Evolutionary conservation across 2,797 vertebrate species (phyloP).

Genomic region (Rousettus madagascariensis): DNA sequence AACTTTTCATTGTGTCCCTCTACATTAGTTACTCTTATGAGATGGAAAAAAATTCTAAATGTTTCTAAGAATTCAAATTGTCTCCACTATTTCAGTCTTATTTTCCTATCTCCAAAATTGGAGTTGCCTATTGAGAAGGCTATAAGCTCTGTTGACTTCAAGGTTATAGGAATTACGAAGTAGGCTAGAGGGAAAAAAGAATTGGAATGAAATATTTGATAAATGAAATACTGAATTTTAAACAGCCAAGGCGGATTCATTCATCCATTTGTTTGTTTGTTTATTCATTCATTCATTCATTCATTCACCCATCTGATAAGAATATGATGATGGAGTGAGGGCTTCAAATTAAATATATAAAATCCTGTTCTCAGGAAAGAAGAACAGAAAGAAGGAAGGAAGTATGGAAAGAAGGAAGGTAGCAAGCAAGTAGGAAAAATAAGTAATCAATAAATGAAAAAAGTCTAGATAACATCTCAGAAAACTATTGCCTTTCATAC

Average conservation of each 20-base stretch:
- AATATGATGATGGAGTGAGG: neutral
- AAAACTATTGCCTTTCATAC: neutral
- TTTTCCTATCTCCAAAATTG: constrained; percentile 24
- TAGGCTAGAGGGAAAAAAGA: neutral
- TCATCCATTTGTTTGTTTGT: neutral
- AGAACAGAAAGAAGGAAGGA: neutral
- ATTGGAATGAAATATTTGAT: neutral
- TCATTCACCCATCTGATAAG: neutral
- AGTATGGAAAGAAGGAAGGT: neutral
- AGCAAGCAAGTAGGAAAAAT: neutral
- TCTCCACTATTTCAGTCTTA: neutral
- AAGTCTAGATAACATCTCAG: neutral
- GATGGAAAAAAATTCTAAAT: neutral
- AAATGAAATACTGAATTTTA: constrained; percentile 2
- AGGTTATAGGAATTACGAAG: neutral
- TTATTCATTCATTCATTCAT: neutral
- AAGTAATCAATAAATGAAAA: neutral
- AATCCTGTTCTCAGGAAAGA: neutral
- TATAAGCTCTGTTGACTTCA: neutral
- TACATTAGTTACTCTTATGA: constrained; percentile 39
- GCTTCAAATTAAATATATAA: neutral
- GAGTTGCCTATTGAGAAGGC: neutral
- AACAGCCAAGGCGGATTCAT: neutral
- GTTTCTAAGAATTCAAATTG: constrained; percentile 63
- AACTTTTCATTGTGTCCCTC: constrained; percentile 32